A percentile compares a stretch with the other conserved stretches of the same genome.
phyloP scores from a whole-genome alignment of 2,113 vertebrate genomes.

The Mastomys coucha region DNA sequence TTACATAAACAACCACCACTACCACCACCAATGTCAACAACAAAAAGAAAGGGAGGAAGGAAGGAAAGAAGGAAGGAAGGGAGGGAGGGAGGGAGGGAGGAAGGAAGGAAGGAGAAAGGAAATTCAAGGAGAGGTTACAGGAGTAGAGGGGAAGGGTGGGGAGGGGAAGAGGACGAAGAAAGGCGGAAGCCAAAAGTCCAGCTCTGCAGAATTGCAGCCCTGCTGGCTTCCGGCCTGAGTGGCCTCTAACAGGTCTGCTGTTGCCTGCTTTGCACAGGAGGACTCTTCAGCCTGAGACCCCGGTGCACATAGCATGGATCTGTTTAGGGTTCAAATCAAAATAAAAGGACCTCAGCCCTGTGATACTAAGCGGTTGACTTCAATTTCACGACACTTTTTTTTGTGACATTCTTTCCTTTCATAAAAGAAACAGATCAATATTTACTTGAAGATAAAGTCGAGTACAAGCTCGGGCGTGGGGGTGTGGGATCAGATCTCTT shows the following conservation, averaged over 20 bases:
- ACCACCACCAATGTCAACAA: background rate
- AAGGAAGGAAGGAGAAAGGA: background rate
- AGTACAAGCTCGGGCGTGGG: background rate
- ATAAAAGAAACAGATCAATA: background rate
- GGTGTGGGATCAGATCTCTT: background rate
- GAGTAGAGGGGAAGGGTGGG: too few species aligned
- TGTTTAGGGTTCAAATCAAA: background rate
- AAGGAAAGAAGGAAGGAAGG: background rate
- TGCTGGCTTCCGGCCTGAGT: background rate
- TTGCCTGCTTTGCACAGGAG: background rate
- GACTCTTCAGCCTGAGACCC: background rate
- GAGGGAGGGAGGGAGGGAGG: fast-evolving
- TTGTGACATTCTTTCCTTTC: background rate
- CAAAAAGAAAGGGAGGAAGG: background rate
- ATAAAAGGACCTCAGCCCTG: background rate
- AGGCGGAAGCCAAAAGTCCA: background rate
- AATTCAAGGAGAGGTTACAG: too few species aligned
- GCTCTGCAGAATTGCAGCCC: background rate
- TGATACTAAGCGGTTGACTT: background rate
- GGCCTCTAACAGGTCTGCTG: background rate
- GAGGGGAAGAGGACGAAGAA: background rate
- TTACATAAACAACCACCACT: background rate
- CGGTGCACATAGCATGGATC: background rate
- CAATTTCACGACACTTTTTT: background rate
- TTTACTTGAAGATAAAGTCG: background rate